phyloP scores from a whole-genome alignment of 2,888 invertebrate species.

The Lasioglossum leucozonium region DNA sequence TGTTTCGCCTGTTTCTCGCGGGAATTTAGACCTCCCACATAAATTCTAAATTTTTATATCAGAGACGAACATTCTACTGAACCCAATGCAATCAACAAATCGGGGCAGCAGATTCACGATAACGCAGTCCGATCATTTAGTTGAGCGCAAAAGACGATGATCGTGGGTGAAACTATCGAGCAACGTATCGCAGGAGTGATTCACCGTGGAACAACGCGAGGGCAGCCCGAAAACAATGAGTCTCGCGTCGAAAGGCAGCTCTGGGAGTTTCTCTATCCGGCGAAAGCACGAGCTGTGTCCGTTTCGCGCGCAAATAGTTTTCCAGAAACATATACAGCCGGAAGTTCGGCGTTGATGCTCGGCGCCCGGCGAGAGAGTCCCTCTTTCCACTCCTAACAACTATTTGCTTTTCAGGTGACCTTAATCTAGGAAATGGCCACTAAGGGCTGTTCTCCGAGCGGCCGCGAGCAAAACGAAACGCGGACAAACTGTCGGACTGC shows the following conservation, averaged over 20 bases:
- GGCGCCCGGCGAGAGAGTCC: conserved; percentile 22
- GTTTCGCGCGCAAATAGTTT: conserved; percentile 48
- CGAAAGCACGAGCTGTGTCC: conserved; percentile 12
- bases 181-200: neutral
- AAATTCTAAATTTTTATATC: neutral
- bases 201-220: neutral
- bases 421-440: conserved; percentile 75
- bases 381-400: conserved; percentile 64
- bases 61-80: neutral
- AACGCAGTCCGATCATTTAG: neutral
- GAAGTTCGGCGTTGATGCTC: conserved; percentile 58
- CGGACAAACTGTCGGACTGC: conserved; percentile 27
- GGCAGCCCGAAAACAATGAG: conserved; percentile 26
- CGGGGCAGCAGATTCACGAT: neutral
- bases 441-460: conserved; percentile 62
- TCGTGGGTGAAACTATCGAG: neutral
- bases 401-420: conserved; percentile 74
- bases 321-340: conserved; percentile 45
- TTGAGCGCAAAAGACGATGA: neutral
- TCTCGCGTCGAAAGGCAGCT: conserved; percentile 27
- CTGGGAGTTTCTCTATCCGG: conserved; percentile 37
- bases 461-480: conserved; percentile 41
- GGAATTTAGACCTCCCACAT: too few relatives aligned
- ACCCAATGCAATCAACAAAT: neutral
- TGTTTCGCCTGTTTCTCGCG: too few relatives aligned